Evolutionary conservation across 2,797 vertebrate genomes (phyloP), one percentile per base, ranked within the genome.

Genomic region (Threskiornis aethiopicus): DNA sequence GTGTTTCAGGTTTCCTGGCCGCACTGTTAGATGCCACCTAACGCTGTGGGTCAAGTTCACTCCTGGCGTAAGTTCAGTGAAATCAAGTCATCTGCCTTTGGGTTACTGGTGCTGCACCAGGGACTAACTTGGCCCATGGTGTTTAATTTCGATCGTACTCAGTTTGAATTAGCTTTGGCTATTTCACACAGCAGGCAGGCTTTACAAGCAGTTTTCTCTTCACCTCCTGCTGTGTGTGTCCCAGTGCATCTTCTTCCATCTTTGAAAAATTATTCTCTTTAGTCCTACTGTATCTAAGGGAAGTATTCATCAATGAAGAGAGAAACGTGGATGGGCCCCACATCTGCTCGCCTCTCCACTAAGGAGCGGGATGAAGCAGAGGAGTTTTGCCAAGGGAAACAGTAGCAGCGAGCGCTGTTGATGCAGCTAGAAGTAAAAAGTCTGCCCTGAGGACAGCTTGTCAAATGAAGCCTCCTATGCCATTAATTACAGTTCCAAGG

Each of bases 371-470:
- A 44, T 16, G 39, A 91, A 10, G 57, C 9, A 7, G 71, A 71
- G 82, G 31, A 93, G 62, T 79, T 95, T 84, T 86, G 70, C 90
- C 83, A 72, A 73, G 70, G 82, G 93, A 94, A 95, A 49, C 11
- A 39, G 72, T 37, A 81, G 78, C 62, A 75, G 67, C 6, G 29
- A 94, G 84, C 16, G 13, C 78, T 90, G 92, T 75, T 52, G 81
- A 69, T 91, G 81, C 76, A 94, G 95, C 95, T 84, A 93, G 94
- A 96, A 94, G 81, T 83, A 96, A 95, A 95, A 94, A 93, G 84
- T 90, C 95, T 95, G 93, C 93, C 95, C 94, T 29, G 65, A 93
- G 88, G 95, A 93, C 64, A 96, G 84, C 82, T 92, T 97, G 96
- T 96, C 90, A 93, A 67, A 90, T 52, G 87, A 89, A 95, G 67